These are phyloP conservation scores for Teleogryllus oceanicus DNA, from an alignment of 2,888 invertebrate species.

Conservation along the genomic window DNA sequence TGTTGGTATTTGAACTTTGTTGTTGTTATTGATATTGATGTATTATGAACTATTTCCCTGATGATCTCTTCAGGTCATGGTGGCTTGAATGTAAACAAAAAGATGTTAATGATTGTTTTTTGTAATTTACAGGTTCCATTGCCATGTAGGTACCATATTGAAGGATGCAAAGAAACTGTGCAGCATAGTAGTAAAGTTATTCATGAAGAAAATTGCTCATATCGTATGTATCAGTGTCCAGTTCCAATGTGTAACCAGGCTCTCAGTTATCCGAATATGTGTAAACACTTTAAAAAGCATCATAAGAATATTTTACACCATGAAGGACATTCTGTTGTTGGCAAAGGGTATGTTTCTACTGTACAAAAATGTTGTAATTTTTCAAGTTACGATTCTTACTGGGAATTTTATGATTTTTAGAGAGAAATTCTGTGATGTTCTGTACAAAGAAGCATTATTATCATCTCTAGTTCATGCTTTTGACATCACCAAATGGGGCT, in stretches of 20 bases:
- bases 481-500: slow-evolving; percentile 21
- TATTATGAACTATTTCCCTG: too few relatives aligned
- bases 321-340: slow-evolving; percentile 1
- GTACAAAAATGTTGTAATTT: background rate
- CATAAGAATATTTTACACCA: slow-evolving; percentile 18
- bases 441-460: background rate
- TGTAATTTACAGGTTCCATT: background rate
- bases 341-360: background rate
- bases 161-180: slow-evolving; percentile 19
- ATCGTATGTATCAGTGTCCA: slow-evolving; percentile 4
- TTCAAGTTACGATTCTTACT: background rate
- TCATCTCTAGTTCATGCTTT: slow-evolving; percentile 21
- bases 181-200: background rate
- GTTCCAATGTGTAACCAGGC: slow-evolving; percentile 22
- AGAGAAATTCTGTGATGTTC: slow-evolving; percentile 6
- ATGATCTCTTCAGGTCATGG: too few relatives aligned
- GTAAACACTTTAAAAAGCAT: background rate
- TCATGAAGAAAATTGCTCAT: slow-evolving; percentile 20
- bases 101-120: background rate
- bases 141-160: slow-evolving; percentile 23
- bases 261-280: background rate
- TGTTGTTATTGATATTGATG: too few relatives aligned
- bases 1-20: too few relatives aligned
- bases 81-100: too few relatives aligned
- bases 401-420: background rate